Evolutionary conservation across 2,113 vertebrate species (phyloP), one percentile per base, ranked within the genome.

Genomic region (Calcarius ornatus): DNA sequence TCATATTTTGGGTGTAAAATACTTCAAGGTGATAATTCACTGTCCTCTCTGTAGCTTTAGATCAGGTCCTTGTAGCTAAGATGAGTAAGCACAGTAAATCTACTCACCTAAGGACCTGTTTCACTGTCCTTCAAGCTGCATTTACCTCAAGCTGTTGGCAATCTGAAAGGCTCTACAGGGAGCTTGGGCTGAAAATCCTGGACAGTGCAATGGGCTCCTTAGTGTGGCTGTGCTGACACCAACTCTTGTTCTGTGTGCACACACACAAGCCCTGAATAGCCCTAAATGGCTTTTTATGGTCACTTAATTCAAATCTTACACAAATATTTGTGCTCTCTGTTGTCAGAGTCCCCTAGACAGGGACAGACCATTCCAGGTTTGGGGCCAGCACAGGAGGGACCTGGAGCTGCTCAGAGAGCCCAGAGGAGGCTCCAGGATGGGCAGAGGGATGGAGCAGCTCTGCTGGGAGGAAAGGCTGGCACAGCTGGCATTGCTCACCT

Each of bases 141-240:
- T 93, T 91, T 75, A 14, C 33, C 35, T 79, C 56, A 64, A 78
- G 40, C 53, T 85, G n/a, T 20, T 63, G 57, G 59, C 54, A 93
- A 13, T 38, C 24, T 92, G 23, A 35, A 71, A 60, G 31, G 37
- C 45, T 38, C 53, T 76, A 1, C 17, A 21, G 54, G 40, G 45
- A 77, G 12, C 5, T 40, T 27, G 60, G 68, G 48, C 15, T 43
- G 3, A 90, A 60, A 54, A 16, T 68, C 24, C 27, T 48, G 70
- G 56, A 5, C 3, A 2, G 20, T 38, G 48, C n/a, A 48, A 9
- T 19, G 15, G 43, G 5, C 48, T 82, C 12, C 28, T 45, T 35
- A n/a, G 43, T 8, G 12, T 59, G 53, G 10, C 30, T 83, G 18
- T 2, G 2, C 64, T 63, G 64, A 21, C 45, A 50, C 15, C 22